Base-by-base conservation (phyloP, 2,888 invertebrate species). In the Diadegma fenestrale region DNA sequence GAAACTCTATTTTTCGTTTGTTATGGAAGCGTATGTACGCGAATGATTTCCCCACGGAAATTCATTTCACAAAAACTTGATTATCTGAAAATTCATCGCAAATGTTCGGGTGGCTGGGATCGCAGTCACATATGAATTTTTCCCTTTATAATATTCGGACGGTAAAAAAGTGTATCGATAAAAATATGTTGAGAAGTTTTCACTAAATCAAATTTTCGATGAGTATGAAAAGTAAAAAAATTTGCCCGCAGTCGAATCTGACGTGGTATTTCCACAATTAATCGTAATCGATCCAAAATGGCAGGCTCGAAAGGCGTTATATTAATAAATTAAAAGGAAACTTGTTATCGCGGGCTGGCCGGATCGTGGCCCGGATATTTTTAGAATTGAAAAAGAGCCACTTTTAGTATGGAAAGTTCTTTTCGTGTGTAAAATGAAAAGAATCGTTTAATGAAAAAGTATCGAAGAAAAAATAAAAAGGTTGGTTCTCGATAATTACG, bases 401-500 rank as follows among this genome's bases (percentile, higher is more conserved):
- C 12, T 22, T 54, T 22, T 12, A 4, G 10, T 54, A 22, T 22
- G 54, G 26, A 54, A 54, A 51, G 19, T 51, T 1, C 19, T 51
- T 7, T 51, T 19, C 5, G 8, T 19, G 19, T 51, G 8, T n/a
- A 61, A 63, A 33, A 33, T n/a, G 6, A 17, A n/a, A 63, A 63
- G 7, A 66, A 66, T 19, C 41, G 19, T 30, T 33, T 8, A 8
- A 22, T 4, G n/a, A 48, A 33, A 33, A 51, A 51, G 30, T 43
- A 43, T 66, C 6, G 30, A 26, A 19, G 19, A 17, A 5, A 19
- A 68, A 26, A 17, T 17, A 68, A 14, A 22, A 19, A 54, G 19
- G 12, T 41, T 66, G 14, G 51, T 71, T 33, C 22, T 45, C 45
- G 19, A 75, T 63, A 75, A 75, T 75, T 75, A 75, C 63, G n/a